Conservation (phyloP, 2,888 invertebrate species). For the Apocheima hispidaria region DNA sequence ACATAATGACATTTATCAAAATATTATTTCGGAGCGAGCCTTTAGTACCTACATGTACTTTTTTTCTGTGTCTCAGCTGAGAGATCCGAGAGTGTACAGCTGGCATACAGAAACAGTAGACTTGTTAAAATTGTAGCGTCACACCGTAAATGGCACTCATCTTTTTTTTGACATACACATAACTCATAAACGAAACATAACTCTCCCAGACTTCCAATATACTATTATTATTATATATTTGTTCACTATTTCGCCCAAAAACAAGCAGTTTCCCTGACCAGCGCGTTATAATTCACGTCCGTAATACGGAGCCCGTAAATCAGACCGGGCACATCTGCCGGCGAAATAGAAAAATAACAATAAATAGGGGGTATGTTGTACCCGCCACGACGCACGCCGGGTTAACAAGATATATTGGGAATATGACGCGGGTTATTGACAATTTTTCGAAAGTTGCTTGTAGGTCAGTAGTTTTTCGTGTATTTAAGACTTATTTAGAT, state of each 20-base stretch:
- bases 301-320: conserved; percentile 82
- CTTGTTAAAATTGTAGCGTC: neutral
- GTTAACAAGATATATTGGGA: conserved; percentile 61
- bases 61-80: too few species aligned
- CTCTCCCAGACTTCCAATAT: neutral
- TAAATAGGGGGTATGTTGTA: conserved; percentile 68
- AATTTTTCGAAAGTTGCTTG: conserved; percentile 11
- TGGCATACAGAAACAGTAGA: neutral
- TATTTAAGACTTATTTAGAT: too few species aligned
- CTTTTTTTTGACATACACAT: too few species aligned
- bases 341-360: conserved; percentile 86
- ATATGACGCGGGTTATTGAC: conserved; percentile 23
- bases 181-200: too few species aligned
- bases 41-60: too few species aligned
- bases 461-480: neutral
- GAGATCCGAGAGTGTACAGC: too few species aligned
- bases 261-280: conserved; percentile 59
- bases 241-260: conserved; percentile 38
- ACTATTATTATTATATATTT: conserved; percentile 13
- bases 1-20: too few species aligned
- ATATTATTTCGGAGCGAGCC: too few species aligned
- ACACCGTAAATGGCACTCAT: too few species aligned
- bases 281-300: conserved; percentile 74
- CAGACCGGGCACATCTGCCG: conserved; percentile 82
- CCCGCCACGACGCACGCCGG: conserved; percentile 48